These are phyloP conservation scores for Volucella inanis DNA, from an alignment of 2,888 invertebrate species.

Conservation along the genomic window DNA sequence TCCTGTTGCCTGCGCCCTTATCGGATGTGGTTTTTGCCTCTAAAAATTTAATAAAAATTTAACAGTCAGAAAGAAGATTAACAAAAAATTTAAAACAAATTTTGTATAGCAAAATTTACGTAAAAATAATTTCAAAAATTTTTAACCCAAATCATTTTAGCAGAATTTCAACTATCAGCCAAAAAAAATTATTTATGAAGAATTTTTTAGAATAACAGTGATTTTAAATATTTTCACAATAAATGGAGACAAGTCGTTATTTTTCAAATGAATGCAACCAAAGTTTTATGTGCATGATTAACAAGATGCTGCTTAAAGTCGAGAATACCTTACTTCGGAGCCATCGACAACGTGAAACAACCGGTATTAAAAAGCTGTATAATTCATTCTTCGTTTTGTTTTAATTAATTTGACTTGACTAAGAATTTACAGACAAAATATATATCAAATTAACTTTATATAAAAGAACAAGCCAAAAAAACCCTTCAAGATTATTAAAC, in stretches of 20 bases:
- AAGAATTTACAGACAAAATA: constrained; percentile 24
- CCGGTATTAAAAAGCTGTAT: constrained; percentile 93
- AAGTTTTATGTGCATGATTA: constrained; percentile 82
- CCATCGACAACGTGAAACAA: constrained; percentile 92
- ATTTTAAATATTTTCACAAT: constrained; percentile 76
- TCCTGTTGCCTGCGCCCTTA: constrained; percentile 36
- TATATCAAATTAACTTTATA: constrained; percentile 8
- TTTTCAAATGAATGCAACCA: constrained; percentile 81
- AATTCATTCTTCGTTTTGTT: constrained; percentile 94
- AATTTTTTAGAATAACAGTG: constrained; percentile 62
- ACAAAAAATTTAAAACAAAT: neutral
- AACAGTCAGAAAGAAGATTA: neutral
- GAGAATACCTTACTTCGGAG: constrained; percentile 91
- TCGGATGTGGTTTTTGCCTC: constrained; percentile 40
- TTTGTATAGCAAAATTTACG: neutral
- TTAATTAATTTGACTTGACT: constrained; percentile 84
- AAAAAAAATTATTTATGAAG: constrained; percentile 75
- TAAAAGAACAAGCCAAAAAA: constrained; percentile 19
- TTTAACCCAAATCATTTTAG: constrained; percentile 3
- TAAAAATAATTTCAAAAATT: constrained; percentile 14
- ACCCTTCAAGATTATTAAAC: constrained; percentile 1
- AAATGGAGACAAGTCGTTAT: constrained; percentile 82
- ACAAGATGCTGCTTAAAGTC: constrained; percentile 88
- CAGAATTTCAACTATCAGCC: constrained; percentile 25
- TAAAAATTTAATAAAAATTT: constrained; percentile 2